These are phyloP conservation scores for Lagopus muta DNA, from an alignment of 2,113 vertebrate genomes.

Conservation along the genomic window DNA sequence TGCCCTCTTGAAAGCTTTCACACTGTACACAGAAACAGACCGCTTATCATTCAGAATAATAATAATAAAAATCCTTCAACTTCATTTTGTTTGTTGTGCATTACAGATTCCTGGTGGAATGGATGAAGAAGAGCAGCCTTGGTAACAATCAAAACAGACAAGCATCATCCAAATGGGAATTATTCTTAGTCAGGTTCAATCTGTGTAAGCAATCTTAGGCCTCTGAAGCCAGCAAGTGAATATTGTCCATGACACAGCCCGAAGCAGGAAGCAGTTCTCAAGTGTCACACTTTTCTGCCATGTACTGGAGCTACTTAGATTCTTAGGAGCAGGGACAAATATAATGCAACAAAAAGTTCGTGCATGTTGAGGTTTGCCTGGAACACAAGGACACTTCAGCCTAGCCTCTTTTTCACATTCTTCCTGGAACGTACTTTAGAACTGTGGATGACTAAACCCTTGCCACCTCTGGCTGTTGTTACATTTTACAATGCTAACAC, in stretches of 20 bases:
- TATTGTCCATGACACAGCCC: not conserved
- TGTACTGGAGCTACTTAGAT: not conserved
- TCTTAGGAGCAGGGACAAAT: not conserved
- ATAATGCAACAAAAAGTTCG: not conserved
- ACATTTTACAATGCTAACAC: not conserved
- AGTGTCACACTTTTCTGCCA: not conserved
- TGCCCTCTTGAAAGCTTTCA: slow-evolving; percentile 11
- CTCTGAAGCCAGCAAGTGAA: not conserved
- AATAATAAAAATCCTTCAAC: not conserved
- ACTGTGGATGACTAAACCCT: not conserved
- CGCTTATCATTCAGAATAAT: not conserved
- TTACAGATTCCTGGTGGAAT: not conserved
- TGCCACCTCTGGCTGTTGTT: not conserved
- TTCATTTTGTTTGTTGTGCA: slow-evolving; percentile 6
- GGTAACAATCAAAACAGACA: not conserved
- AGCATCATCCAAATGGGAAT: not conserved
- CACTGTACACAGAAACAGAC: not conserved
- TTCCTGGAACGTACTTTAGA: not conserved
- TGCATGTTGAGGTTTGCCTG: not conserved
- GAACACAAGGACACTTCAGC: not conserved
- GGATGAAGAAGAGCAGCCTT: not conserved
- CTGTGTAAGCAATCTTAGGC: not conserved
- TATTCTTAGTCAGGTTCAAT: not conserved
- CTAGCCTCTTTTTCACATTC: not conserved
- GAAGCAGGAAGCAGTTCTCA: not conserved